Percentiles rank a stretch among this genome's conserved stretches.
These are phyloP conservation scores for Fregata magnificens DNA, from an alignment of 2,113 vertebrate species.

Conservation along the genomic window DNA sequence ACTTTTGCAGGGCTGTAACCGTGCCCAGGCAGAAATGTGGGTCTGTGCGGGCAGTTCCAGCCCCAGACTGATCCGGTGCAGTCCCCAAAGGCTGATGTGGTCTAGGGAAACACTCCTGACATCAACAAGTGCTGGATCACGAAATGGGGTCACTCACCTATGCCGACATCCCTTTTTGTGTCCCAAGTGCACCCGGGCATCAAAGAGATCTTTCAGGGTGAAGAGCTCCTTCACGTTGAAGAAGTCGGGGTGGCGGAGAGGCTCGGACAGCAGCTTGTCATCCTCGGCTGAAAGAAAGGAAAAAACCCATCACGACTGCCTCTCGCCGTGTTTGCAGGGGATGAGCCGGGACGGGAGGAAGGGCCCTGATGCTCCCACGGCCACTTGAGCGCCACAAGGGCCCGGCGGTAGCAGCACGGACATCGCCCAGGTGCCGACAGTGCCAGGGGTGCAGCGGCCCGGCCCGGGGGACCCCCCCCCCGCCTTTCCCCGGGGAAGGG, in stretches of 20 bases:
- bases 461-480: too few relatives aligned
- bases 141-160: conserved; percentile 66
- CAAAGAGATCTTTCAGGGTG: conserved; percentile 84
- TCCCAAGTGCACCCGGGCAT: conserved; percentile 91
- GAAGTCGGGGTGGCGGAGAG: conserved; percentile 84
- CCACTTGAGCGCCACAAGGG: not conserved
- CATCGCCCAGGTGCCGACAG: too few relatives aligned
- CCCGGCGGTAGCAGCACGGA: not conserved
- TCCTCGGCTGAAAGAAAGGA: not conserved
- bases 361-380: rapidly evolving
- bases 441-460: not conserved
- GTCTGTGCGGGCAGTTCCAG: not conserved
- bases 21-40: rapidly evolving
- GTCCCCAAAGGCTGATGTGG: rapidly evolving
- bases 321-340: rapidly evolving
- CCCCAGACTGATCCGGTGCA: not conserved
- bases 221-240: conserved; percentile 90
- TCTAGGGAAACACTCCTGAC: not conserved
- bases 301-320: rapidly evolving
- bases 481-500: not conserved
- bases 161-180: conserved; percentile 93
- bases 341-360: not conserved
- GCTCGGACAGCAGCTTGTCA: conserved; percentile 66
- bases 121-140: rapidly evolving
- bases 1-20: not conserved